Conservation (phyloP, 2,888 invertebrate genomes). For the Parthenolecanium corni region DNA sequence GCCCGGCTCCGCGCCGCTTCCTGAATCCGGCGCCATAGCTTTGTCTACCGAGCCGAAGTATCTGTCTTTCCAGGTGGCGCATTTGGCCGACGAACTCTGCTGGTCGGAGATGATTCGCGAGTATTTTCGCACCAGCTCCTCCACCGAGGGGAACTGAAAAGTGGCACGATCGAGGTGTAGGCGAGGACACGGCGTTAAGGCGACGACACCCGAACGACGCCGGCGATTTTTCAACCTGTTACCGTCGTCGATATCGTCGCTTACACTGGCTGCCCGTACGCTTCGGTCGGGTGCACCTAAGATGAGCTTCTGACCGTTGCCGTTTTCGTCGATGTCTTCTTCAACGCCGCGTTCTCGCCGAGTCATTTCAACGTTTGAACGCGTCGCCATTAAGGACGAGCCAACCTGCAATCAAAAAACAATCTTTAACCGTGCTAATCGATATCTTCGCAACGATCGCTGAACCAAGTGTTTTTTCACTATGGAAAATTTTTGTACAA, state of each 20-base stretch:
- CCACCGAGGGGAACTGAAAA: slow-evolving; percentile 30
- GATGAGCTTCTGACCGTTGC: no score
- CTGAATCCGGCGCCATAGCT: background rate
- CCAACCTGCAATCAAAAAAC: no score
- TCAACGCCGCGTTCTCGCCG: no score
- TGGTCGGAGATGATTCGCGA: slow-evolving; percentile 30
- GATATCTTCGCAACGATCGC: no score
- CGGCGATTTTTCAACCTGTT: background rate
- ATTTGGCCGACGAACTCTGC: slow-evolving; percentile 12
- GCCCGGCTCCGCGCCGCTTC: background rate
- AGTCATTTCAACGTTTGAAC: no score
- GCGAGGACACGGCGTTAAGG: background rate
- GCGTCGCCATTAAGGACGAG: no score
- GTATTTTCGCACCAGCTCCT: slow-evolving; percentile 30
- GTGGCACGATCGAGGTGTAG: slow-evolving; percentile 1
- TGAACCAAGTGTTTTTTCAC: no score
- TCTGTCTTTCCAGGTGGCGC: background rate
- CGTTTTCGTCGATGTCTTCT: no score
- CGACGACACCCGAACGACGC: slow-evolving; percentile 13
- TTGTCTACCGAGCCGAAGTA: background rate
- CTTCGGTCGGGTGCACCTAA: no score
- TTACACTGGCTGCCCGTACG: no score
- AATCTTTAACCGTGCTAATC: no score
- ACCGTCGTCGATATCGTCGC: background rate
- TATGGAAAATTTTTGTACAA: no score